Evolutionary conservation across 1,140 invertebrate genomes (phyloP).

Genomic region (Laupala kohalensis): DNA sequence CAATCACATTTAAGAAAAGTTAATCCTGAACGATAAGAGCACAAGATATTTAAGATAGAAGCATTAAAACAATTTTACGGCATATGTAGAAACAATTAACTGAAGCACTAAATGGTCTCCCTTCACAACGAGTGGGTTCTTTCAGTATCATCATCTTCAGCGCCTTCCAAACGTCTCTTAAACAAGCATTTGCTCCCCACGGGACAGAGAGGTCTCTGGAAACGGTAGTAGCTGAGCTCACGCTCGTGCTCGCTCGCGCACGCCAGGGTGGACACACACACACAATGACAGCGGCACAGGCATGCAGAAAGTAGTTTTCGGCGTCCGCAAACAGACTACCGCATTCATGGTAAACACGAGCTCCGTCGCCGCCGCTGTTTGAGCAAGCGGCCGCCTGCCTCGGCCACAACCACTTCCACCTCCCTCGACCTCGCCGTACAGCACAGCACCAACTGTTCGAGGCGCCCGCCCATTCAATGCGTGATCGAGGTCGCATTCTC

Average conservation of each 20-base stretch:
- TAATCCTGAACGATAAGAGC: no score
- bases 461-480: not conserved
- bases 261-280: not conserved
- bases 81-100: no score
- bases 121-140: no score
- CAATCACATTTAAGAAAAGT: no score
- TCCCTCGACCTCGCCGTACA: not conserved
- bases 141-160: no score
- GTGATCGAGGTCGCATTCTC: not conserved
- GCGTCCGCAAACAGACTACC: not conserved
- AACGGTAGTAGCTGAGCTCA: no score
- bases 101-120: no score
- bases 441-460: not conserved
- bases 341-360: not conserved
- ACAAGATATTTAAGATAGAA: no score
- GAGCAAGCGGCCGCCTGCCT: not conserved
- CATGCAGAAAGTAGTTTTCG: not conserved
- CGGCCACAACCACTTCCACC: not conserved
- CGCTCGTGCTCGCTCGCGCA: not conserved
- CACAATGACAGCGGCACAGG: not conserved
- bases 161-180: no score
- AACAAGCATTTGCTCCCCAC: no score
- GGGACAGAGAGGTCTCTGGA: no score
- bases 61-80: no score
- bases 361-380: not conserved